phyloP scores from a whole-genome alignment of 2,888 invertebrate species.

The Lydus trimaculatus region DNA sequence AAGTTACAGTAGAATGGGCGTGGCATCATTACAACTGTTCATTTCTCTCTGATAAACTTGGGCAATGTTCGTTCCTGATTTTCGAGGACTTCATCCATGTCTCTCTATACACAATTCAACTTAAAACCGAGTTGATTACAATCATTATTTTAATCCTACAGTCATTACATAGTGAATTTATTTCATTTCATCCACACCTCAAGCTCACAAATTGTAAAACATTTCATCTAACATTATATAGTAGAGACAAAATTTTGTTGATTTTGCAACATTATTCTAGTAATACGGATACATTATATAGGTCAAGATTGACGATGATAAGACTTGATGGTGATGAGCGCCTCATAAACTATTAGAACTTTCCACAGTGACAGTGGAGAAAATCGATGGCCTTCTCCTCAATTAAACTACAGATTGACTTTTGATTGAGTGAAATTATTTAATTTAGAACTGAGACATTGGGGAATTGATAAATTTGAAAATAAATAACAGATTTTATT shows the following conservation, averaged over 20 bases:
- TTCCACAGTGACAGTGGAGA: not conserved
- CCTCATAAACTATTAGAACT: not conserved
- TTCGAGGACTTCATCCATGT: conserved; percentile 10
- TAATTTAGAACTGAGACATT: not conserved
- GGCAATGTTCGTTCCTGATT: conserved; percentile 42
- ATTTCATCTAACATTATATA: not conserved
- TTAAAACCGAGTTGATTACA: conserved; percentile 39
- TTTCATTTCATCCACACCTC: conserved; percentile 18
- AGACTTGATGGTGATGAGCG: not conserved
- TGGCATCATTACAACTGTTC: conserved; percentile 43
- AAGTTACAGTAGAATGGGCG: conserved; percentile 31
- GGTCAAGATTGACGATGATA: conserved; percentile 6
- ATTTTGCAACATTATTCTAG: not conserved
- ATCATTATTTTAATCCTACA: conserved; percentile 47
- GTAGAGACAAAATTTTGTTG: not conserved
- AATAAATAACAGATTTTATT: not conserved
- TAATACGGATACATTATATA: not conserved
- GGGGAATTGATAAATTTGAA: not conserved
- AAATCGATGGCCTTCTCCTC: not conserved
- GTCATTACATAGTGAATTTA: conserved; percentile 36
- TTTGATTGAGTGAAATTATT: not conserved
- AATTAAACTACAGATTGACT: not conserved
- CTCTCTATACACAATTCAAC: not conserved
- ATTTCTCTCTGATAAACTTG: conserved; percentile 44
- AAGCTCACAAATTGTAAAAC: not conserved